phyloP scores from a whole-genome alignment of 1,140 invertebrate species.

The Drosophila nigromelanica region DNA sequence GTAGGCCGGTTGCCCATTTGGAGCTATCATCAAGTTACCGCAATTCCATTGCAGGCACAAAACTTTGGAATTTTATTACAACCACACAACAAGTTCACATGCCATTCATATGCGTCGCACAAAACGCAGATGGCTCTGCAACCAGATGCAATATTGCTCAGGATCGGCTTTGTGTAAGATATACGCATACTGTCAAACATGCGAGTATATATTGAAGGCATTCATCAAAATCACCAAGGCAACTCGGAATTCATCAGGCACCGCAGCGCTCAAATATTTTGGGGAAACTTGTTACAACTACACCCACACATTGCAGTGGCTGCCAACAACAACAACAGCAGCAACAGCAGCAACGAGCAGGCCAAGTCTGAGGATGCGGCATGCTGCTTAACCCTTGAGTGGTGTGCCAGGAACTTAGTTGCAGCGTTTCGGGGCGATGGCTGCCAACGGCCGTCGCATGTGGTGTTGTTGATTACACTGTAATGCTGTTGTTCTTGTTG shows the following conservation, averaged over 20 bases:
- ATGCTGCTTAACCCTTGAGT: slow-evolving; percentile 65
- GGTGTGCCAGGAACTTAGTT: slow-evolving; percentile 58
- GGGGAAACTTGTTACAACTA: slow-evolving; percentile 55
- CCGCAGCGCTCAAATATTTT: slow-evolving; percentile 57
- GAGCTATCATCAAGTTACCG: slow-evolving; percentile 28
- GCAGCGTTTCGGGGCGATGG: slow-evolving; percentile 36
- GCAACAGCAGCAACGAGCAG: not conserved
- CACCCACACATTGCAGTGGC: slow-evolving; percentile 46
- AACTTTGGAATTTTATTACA: slow-evolving; percentile 58
- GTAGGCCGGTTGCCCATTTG: slow-evolving; percentile 2
- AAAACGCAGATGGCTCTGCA: slow-evolving; percentile 23
- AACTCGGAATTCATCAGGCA: slow-evolving; percentile 67
- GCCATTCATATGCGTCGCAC: slow-evolving; percentile 42
- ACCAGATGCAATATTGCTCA: slow-evolving; percentile 58
- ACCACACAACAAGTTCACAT: slow-evolving; percentile 67
- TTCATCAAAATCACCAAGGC: slow-evolving; percentile 77
- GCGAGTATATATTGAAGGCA: slow-evolving; percentile 59
- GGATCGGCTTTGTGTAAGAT: slow-evolving; percentile 49
- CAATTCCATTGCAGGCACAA: slow-evolving; percentile 41
- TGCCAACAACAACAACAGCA: slow-evolving; percentile 23
- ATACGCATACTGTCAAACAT: slow-evolving; percentile 13
- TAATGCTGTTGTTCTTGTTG: slow-evolving; percentile 48
- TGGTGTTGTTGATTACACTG: slow-evolving; percentile 77
- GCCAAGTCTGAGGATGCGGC: slow-evolving; percentile 32
- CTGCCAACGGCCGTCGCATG: slow-evolving; percentile 60